These are phyloP conservation scores for Bradypus variegatus DNA, from an alignment of 2,797 vertebrate genomes.

Conservation along the genomic window DNA sequence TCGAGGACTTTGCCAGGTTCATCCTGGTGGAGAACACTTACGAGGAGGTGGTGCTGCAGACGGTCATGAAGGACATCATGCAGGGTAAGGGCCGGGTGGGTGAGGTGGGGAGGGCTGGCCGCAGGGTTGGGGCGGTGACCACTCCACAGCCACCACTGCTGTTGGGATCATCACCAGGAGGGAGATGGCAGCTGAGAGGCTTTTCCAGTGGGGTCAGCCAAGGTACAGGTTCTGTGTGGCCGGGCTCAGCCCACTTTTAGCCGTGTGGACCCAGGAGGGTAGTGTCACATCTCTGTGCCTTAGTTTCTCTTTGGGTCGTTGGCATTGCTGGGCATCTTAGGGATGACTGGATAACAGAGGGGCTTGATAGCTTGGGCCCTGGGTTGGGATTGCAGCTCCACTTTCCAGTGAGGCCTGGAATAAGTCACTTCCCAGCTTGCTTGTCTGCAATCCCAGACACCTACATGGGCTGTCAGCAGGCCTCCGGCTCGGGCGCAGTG, in stretches of 20 bases:
- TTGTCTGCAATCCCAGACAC: neutral
- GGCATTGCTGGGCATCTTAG: neutral
- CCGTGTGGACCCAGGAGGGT: neutral
- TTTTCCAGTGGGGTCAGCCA: no score
- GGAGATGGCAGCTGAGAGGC: neutral
- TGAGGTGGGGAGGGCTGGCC: neutral
- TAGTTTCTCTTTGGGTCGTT: no score
- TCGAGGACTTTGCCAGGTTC: conserved; percentile 92
- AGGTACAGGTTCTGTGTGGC: neutral
- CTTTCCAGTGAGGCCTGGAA: neutral
- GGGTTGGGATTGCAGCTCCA: neutral
- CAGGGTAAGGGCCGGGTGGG: conserved; percentile 79
- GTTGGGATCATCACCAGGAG: fast-evolving
- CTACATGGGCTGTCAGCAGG: neutral
- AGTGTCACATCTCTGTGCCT: neutral
- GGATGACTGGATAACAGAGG: neutral
- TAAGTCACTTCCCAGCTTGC: neutral
- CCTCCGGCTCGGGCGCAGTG: fast-evolving
- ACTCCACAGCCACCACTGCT: fast-evolving
- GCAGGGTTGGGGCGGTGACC: no score
- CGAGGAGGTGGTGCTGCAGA: conserved; percentile 94
- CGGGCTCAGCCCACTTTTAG: fast-evolving
- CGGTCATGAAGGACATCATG: conserved; percentile 94
- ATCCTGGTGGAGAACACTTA: conserved; percentile 93
- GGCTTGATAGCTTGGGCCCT: neutral